Conservation (phyloP, 2,888 invertebrate species). For the Ormyrus nitidulus region DNA sequence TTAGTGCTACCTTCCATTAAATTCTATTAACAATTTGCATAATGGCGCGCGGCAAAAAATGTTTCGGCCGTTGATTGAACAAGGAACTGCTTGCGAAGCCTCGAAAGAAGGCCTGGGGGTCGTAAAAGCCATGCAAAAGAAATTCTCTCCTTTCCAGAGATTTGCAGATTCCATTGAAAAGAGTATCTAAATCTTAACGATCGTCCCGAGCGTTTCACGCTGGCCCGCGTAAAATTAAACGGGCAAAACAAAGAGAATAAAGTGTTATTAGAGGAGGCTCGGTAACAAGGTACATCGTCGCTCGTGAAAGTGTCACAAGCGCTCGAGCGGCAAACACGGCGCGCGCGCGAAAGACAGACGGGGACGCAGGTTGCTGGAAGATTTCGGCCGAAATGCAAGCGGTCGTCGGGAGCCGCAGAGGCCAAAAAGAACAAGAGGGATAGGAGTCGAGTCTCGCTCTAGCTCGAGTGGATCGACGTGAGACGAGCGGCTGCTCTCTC, state of each 20-base stretch:
- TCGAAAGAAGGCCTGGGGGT: background rate
- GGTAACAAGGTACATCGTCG: conserved; percentile 44
- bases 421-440: conserved; percentile 50
- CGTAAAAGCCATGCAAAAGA: too few species aligned
- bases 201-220: too few species aligned
- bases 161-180: too few species aligned
- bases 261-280: background rate
- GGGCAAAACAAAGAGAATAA: background rate
- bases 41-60: background rate
- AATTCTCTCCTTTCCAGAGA: too few species aligned
- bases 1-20: background rate
- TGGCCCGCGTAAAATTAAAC: too few species aligned
- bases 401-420: conserved; percentile 4
- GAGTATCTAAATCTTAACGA: too few species aligned
- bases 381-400: conserved; percentile 1
- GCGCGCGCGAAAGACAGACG: conserved; percentile 61
- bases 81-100: background rate
- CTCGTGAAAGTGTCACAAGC: conserved; percentile 68
- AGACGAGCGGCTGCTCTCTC: conserved; percentile 42
- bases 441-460: conserved; percentile 24
- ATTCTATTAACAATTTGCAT: conserved; percentile 24
- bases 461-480: conserved; percentile 56
- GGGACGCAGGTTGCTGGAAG: conserved; percentile 55
- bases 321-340: conserved; percentile 64
- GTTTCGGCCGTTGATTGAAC: conserved; percentile 1